Evolutionary conservation across 2,888 invertebrate genomes (phyloP), one percentile per base, ranked within the genome.

Genomic region (Sinodicranocentrus sp.): DNA sequence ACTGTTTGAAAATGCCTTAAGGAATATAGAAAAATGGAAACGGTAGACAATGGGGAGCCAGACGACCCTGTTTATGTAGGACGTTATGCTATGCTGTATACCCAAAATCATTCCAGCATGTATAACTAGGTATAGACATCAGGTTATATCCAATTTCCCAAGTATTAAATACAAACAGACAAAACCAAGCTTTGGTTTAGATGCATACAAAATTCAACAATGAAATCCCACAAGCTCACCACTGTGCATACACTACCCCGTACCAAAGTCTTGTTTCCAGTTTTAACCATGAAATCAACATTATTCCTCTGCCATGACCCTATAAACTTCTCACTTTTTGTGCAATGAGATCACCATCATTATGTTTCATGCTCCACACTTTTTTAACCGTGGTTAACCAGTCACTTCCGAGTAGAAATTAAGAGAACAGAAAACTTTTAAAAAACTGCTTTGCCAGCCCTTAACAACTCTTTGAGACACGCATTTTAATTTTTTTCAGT

Each of bases 41-140:
- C 44, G 54, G 57, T 67, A 85, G 85, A 85, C 85, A 85, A 85
- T 82, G 57, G 82, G 85, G 85, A 82, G 85, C 85, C 85, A 77
- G 77, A 77, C 76, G 77, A 82, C 76, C 72, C 72, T 71, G 72
- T 61, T 67, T 67, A 80, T 71, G 67, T 61, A 71, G 33, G 2
- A 52, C 39, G 43, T 48, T 75, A 26, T 25, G 48, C 25, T 63
- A 23, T 28, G 39, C 39, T 48, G 48, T 17, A 48, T 48, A n/a
- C 48, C 10, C 48, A 10, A 48, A 48, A 8, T 39, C n/a, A n/a
- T n/a, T n/a, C n/a, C n/a, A n/a, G n/a, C n/a, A n/a, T n/a, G n/a
- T n/a, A n/a, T n/a, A n/a, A n/a, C n/a, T n/a, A n/a, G n/a, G n/a
- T n/a, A n/a, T n/a, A n/a, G n/a, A n/a, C n/a, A n/a, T n/a, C n/a